phyloP scores from a whole-genome alignment of 1,140 invertebrate species.

The Hydropsyche tenuis region DNA sequence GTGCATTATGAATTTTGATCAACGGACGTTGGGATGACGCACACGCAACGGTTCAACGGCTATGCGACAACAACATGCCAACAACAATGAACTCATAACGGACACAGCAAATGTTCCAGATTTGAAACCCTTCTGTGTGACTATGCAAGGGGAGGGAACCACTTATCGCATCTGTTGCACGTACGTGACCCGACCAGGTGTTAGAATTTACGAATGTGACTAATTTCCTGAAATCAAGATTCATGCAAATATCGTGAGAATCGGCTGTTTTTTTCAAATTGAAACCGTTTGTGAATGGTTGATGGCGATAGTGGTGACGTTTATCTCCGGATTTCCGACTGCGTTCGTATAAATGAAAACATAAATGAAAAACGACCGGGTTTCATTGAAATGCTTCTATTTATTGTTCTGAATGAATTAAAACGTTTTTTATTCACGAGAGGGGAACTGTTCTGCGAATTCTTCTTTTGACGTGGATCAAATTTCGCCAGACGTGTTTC shows the following conservation, averaged over 20 bases:
- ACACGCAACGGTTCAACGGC: conserved; percentile 39
- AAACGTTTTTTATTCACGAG: conserved; percentile 5
- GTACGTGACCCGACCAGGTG: background rate
- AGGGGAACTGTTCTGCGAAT: conserved; percentile 14
- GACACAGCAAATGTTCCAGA: conserved; percentile 39
- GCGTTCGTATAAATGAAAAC: conserved; percentile 13
- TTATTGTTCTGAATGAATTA: background rate
- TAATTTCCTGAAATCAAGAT: no score
- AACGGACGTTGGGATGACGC: conserved; percentile 34
- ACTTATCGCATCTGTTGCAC: conserved; percentile 29
- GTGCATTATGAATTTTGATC: conserved; percentile 39
- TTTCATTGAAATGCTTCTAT: conserved; percentile 3
- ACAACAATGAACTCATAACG: conserved; percentile 34
- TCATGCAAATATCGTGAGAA: conserved; percentile 1
- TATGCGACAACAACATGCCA: no score
- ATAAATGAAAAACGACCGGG: background rate
- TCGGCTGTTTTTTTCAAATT: background rate
- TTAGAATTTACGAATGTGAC: no score
- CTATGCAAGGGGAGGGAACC: conserved; percentile 1
- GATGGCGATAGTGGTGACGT: background rate
- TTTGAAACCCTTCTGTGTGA: background rate
- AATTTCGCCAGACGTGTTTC: background rate
- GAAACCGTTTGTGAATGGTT: background rate
- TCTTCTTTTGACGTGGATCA: background rate
- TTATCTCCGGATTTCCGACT: conserved; percentile 28